Evolutionary conservation across 2,113 vertebrate genomes (phyloP).

Genomic region (Hystrix cristata): DNA sequence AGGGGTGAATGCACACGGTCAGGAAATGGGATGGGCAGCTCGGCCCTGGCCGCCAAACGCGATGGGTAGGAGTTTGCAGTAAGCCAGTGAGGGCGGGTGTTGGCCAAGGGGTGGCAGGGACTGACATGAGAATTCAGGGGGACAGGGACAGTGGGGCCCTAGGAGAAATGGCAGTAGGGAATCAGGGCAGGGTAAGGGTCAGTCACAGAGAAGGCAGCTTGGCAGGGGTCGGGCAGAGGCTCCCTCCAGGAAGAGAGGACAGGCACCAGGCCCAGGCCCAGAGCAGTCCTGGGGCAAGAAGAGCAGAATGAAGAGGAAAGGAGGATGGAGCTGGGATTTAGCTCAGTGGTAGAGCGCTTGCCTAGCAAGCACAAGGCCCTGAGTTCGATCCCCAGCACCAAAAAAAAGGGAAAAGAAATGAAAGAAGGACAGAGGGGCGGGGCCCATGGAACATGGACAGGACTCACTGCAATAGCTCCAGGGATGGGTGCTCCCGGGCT

Average conservation of each 20-base stretch:
- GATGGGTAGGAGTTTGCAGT: neutral
- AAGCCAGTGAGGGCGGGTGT: neutral
- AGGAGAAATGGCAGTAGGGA: neutral
- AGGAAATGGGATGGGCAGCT: neutral
- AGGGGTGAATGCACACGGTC: neutral
- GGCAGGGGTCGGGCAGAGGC: neutral
- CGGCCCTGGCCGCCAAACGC: neutral
- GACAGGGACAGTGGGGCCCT: neutral
- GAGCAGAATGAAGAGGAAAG: accelerated
- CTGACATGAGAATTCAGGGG: neutral
- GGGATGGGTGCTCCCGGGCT: constrained; percentile 91
- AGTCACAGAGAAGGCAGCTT: neutral
- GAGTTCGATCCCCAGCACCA: no score
- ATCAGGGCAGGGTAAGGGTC: neutral
- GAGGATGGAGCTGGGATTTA: no score
- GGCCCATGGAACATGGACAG: accelerated
- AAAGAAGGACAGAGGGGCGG: neutral
- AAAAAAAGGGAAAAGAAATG: no score
- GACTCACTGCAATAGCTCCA: constrained; percentile 94
- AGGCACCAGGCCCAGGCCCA: neutral
- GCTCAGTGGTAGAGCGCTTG: no score
- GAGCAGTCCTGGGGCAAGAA: neutral
- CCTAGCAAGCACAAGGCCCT: no score
- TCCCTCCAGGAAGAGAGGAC: neutral
- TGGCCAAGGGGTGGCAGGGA: neutral